Evolutionary conservation across 2,797 vertebrate species (phyloP).

Genomic region (Lophura swinhoii): DNA sequence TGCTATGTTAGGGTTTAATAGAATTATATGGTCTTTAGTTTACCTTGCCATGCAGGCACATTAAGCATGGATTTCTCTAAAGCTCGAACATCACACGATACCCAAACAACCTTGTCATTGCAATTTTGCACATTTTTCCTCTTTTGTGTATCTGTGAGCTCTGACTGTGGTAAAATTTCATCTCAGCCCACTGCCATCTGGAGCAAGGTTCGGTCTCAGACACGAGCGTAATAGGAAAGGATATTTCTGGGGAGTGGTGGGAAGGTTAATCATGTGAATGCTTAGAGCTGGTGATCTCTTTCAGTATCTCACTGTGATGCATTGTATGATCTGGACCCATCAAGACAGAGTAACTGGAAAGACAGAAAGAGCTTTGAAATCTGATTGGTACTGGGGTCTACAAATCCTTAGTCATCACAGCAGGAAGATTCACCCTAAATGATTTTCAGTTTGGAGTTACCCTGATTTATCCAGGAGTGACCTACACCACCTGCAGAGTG

Average conservation of each 20-base stretch:
- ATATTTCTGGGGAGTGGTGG: conserved; percentile 62
- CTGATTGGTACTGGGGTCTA: not conserved
- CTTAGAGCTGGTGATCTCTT: conserved; percentile 6
- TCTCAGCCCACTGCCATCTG: conserved; percentile 66
- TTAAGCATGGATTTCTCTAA: conserved; percentile 67
- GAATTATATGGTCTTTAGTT: conserved; percentile 63
- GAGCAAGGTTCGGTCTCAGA: conserved; percentile 67
- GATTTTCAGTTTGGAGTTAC: not conserved
- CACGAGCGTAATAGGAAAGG: conserved; percentile 24
- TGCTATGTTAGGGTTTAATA: conserved; percentile 11
- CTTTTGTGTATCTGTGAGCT: conserved; percentile 55
- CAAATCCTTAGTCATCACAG: not conserved
- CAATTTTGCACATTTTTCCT: conserved; percentile 68
- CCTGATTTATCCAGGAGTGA: fast-evolving
- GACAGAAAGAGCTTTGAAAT: not conserved
- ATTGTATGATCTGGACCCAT: not conserved
- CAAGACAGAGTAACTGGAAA: not conserved
- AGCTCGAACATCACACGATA: conserved; percentile 61
- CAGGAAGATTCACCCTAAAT: not conserved
- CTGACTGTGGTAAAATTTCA: conserved; percentile 55
- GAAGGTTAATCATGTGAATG: conserved; percentile 32
- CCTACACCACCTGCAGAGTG: not conserved
- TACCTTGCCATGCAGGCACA: conserved; percentile 59
- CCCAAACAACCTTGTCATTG: conserved; percentile 66
- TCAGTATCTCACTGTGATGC: not conserved